Conservation (phyloP, 2,113 vertebrate genomes). For the Stigmatopora nigra region DNA sequence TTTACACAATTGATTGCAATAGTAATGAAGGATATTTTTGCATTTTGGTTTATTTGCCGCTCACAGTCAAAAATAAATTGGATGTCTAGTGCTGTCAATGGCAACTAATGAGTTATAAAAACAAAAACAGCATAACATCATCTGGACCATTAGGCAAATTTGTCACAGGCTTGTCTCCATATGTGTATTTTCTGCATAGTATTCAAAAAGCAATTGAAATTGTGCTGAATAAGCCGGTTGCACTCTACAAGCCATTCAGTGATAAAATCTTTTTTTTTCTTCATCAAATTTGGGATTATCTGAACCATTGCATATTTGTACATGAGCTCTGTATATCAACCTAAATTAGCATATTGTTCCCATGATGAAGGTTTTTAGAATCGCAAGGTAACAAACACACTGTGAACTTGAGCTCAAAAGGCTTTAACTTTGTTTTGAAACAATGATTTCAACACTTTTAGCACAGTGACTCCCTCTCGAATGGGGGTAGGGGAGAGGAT, state of each 20-base stretch:
- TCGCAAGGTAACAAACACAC: slow-evolving; percentile 1
- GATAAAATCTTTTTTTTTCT: slow-evolving; percentile 22
- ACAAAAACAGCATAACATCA: too few species aligned
- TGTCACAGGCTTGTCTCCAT: slow-evolving; percentile 21
- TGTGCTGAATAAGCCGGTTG: slow-evolving; percentile 16
- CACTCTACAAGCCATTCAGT: slow-evolving; percentile 23
- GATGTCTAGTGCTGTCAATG: too few species aligned
- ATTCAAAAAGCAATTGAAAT: slow-evolving; percentile 23
- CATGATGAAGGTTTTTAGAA: not conserved
- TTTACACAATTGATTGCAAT: too few species aligned
- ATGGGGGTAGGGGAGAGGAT: not conserved
- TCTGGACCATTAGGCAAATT: slow-evolving; percentile 26
- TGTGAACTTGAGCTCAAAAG: slow-evolving; percentile 1
- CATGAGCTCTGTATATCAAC: slow-evolving; percentile 8
- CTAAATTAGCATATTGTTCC: slow-evolving; percentile 14
- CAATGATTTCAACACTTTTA: slow-evolving; percentile 6
- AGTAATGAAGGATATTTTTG: too few species aligned
- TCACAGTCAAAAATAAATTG: too few species aligned
- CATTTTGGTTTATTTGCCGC: too few species aligned
- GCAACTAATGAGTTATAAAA: slow-evolving; percentile 7
- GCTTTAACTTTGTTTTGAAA: not conserved
- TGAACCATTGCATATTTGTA: slow-evolving; percentile 12
- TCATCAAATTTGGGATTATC: slow-evolving; percentile 10
- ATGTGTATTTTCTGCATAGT: slow-evolving; percentile 31
- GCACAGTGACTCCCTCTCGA: not conserved